Conservation (phyloP, 2,797 vertebrate species). For the Sebastes goodei region DNA sequence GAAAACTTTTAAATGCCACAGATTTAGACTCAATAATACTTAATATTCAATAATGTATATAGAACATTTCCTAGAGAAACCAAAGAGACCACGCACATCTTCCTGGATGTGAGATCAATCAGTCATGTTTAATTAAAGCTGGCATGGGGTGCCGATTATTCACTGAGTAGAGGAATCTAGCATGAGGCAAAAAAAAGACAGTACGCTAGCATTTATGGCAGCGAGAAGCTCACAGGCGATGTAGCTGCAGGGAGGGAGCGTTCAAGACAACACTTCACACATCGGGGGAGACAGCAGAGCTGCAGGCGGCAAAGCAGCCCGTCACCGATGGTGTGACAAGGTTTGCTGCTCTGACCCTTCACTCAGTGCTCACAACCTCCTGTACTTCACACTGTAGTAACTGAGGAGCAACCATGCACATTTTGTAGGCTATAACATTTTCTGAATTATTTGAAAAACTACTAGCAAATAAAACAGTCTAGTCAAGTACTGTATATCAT, state of each 20-base stretch:
- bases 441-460: not conserved
- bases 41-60: conserved; percentile 52
- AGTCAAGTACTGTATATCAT: not conserved
- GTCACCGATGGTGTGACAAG: conserved; percentile 51
- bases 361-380: conserved; percentile 12
- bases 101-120: conserved; percentile 57
- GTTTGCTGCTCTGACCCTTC: conserved; percentile 42
- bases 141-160: conserved; percentile 36
- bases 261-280: conserved; percentile 64
- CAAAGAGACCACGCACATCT: conserved; percentile 4
- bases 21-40: conserved; percentile 24
- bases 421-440: not conserved
- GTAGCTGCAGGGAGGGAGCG: conserved; percentile 41
- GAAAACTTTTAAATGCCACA: conserved; percentile 34
- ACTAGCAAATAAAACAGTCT: rapidly evolving
- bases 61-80: conserved; percentile 34
- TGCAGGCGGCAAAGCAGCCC: conserved; percentile 43
- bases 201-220: conserved; percentile 38
- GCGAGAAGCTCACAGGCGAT: conserved; percentile 22
- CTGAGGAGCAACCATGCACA: not conserved
- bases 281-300: conserved; percentile 54
- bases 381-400: not conserved
- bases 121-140: conserved; percentile 51
- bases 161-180: conserved; percentile 29
- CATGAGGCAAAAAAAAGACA: conserved; percentile 34